phyloP scores from a whole-genome alignment of 2,888 invertebrate species.

The Aethes cnicana region DNA sequence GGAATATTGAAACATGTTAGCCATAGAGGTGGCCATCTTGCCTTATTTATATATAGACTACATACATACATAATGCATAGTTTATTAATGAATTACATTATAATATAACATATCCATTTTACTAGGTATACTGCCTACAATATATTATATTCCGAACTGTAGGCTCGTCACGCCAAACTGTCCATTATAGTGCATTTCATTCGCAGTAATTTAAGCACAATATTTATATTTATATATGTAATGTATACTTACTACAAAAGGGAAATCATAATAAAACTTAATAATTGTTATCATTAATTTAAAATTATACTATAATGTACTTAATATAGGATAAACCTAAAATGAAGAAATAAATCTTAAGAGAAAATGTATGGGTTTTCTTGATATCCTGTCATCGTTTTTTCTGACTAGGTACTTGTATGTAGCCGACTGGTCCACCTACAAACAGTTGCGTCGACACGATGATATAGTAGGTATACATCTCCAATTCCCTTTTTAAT shows the following conservation, averaged over 20 bases:
- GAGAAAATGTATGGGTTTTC: conserved; percentile 53
- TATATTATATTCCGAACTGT: conserved; percentile 37
- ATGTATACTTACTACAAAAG: conserved; percentile 44
- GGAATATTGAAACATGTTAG: conserved; percentile 62
- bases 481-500: no score
- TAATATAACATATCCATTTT: conserved; percentile 20
- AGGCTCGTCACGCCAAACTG: conserved; percentile 55
- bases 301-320: conserved; percentile 73
- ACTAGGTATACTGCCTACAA: conserved; percentile 9
- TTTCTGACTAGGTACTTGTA: not conserved
- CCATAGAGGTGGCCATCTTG: conserved; percentile 79
- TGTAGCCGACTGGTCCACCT: no score
- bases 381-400: conserved; percentile 26
- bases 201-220: conserved; percentile 77
- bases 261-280: conserved; percentile 74
- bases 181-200: conserved; percentile 80
- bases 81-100: conserved; percentile 27
- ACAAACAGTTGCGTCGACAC: no score
- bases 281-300: conserved; percentile 77
- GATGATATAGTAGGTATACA: no score
- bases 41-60: conserved; percentile 59
- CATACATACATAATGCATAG: conserved; percentile 41
- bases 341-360: conserved; percentile 77
- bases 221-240: conserved; percentile 65
- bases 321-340: conserved; percentile 75